Evolutionary conservation across 2,797 vertebrate species (phyloP), one percentile per base, ranked within the genome.

Genomic region (Austrolebias charrua): DNA sequence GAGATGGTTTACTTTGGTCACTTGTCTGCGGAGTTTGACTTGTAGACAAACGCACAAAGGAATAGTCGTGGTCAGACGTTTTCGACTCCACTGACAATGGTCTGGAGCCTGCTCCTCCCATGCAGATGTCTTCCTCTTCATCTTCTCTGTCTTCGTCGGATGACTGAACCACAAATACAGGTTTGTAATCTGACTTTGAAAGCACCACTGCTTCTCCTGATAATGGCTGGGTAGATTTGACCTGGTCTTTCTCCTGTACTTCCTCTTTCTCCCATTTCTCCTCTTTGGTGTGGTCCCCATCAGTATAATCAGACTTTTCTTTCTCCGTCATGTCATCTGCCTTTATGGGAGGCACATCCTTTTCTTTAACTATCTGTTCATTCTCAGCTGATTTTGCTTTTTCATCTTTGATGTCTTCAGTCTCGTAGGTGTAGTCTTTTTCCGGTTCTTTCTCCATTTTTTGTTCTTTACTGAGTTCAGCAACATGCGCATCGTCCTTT

Each of bases 71-170:
- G n/a, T 92, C 89, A 45, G 76, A 75, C 76, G 90, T 77, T 59
- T 86, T 86, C 1, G 62, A 71, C 57, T 90, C 87, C 44, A 90
- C 81, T 19, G 74, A 70, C 46, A 86, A 70, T 72, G 90, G 87
- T 84, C 89, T 89, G 31, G 92, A 92, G 38, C 89, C 87, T 55
- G 90, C 91, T 61, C 90, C 91, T 69, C 91, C 91, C 86, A 91
- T 88, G 66, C 88, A 91, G 45, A 92, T 88, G 38, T 88, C 88
- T 69, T 92, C 88, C 61, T 90, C 90, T 49, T 92, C 91, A n/a
- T 92, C 89, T 9, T 90, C 92, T 66, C 89, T 81, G 76, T 91
- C 92, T 84, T 92, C 89, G 70, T 93, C 91, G 10, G 91, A 93
- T 7, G 90, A 91, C 59, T 92, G 90, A 66, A 89, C 82, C 60